Base-by-base conservation (phyloP, 2,888 invertebrate genomes). In the Linnaemya vulpina region DNA sequence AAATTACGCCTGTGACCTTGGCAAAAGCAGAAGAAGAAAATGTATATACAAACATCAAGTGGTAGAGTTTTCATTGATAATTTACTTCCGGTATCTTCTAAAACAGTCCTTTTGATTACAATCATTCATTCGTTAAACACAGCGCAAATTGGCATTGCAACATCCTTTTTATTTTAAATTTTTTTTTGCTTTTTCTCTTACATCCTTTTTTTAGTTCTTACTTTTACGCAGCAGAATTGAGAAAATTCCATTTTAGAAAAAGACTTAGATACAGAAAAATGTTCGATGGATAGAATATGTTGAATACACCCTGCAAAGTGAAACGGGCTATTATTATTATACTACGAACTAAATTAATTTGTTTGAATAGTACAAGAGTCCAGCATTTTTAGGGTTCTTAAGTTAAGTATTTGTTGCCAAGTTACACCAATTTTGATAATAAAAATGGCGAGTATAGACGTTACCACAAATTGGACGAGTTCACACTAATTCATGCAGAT, bases 61-160 rank as follows among this genome's bases (percentile, higher is more conserved):
- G 46, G 46, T 60, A 53, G 53, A 73, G 68, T 67, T 35, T 46
- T 10, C 5, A 43, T 51, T 73, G 73, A 77, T 84, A 81, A 84
- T 84, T 84, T 73, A 77, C 73, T 81, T 84, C 81, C 81, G 84
- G 68, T 81, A 65, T 74, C 51, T 84, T 49, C 70, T 74, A 30
- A 53, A 53, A 68, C 30, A 71, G 15, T 35, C 60, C 53, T 67
- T 74, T 80, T 70, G 53, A 75, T 71, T 84, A 60, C 46, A 62
- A 11, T 83, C 74, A 73, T 68, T 71, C 65, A 43, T 75, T 67
- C 68, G 53, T 84, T 74, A 38, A 78, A 70, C n/a, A 20, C 25
- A 55, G 38, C 30, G 15, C n/a, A 65, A 73, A 78, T 58, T 77
- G 73, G 58, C 40, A 51, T 60, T 40, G 53, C 60, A 67, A 53